Base-by-base conservation (phyloP, 2,113 vertebrate genomes). In the Platysteira castanea region DNA sequence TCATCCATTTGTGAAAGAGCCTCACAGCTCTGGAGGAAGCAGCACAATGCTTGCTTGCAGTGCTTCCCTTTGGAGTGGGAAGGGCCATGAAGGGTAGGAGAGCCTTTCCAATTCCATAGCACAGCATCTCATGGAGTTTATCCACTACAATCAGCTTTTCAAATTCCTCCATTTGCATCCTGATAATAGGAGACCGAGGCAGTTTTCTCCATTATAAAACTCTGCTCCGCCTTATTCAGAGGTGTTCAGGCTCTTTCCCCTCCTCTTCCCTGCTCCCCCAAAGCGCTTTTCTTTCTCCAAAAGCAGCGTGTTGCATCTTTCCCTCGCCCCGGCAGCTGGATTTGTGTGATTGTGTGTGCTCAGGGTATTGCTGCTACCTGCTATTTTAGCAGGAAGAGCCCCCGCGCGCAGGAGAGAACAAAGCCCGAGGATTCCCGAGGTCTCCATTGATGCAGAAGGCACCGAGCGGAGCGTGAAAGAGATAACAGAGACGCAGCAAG, bases 401-500 rank as follows among this genome's bases (percentile, higher is more conserved):
- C 63, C 42, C 2, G 8, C 8, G 0, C 1, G 56, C 54, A 12
- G 54, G 46, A 73, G 71, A 68, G 75, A 96, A 90, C 92, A 94
- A 95, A 94, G 79, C 89, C 80, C 1, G 14, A 68, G 71, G 93
- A 80, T 95, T 92, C 92, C 89, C 3, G 10, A 82, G 82, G 71
- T 92, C 93, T 86, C 83, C 90, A 86, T 71, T 96, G 94, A 94
- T 96, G 93, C 90, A 63, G 89, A 84, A 91, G 70, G 89, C 87
- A 65, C 65, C 5, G 37, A 76, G 80, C 13, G 0, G 95, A 76
- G 60, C 15, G 20, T 84, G 84, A 93, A 89, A 93, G 85, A 71
- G 87, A 89, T 93, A 89, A 95, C 52, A 71, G 90, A 88, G 90
- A 54, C n/a, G 0, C 74, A 52, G 91, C 50, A 15, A 70, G 93